Percentiles rank a stretch among this genome's conserved stretches.
Evolutionary conservation across 35 echinoderm and acorn worm genomes (phyloP).

Genomic region (Hemicentrotus pulcherrimus): DNA sequence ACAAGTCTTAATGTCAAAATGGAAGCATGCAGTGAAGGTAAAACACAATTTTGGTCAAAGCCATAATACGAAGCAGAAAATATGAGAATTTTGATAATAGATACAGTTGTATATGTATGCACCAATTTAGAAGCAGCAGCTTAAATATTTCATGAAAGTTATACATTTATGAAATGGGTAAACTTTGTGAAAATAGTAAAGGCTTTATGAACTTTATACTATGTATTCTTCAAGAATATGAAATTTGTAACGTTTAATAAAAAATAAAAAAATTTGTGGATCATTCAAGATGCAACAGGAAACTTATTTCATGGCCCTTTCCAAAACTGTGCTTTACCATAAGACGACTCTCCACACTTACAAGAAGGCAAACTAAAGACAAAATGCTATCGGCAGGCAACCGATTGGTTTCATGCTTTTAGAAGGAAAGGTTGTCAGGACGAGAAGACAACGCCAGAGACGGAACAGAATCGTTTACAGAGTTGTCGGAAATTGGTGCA

Average conservation of each 20-base stretch:
- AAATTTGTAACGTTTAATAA: too few relatives aligned
- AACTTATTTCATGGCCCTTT: neutral
- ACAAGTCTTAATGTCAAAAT: neutral
- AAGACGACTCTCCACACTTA: neutral
- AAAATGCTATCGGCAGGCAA: neutral
- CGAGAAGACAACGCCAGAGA: neutral
- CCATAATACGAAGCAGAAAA: neutral
- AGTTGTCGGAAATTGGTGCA: neutral
- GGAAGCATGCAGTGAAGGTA: neutral
- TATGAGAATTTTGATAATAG: neutral
- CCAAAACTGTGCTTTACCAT: constrained; percentile 4
- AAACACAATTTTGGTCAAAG: neutral
- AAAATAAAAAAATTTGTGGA: too few relatives aligned
- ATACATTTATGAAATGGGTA: neutral
- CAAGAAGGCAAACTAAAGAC: neutral
- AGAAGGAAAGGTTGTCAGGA: neutral
- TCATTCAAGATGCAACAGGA: too few relatives aligned
- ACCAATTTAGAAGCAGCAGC: neutral
- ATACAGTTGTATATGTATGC: neutral
- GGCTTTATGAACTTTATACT: neutral
- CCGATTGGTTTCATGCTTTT: neutral
- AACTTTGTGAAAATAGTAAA: neutral
- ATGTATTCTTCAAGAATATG: neutral
- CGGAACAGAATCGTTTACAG: neutral
- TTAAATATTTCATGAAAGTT: neutral